phyloP scores from a whole-genome alignment of 2,113 vertebrate species.

The Cottus gobio region DNA sequence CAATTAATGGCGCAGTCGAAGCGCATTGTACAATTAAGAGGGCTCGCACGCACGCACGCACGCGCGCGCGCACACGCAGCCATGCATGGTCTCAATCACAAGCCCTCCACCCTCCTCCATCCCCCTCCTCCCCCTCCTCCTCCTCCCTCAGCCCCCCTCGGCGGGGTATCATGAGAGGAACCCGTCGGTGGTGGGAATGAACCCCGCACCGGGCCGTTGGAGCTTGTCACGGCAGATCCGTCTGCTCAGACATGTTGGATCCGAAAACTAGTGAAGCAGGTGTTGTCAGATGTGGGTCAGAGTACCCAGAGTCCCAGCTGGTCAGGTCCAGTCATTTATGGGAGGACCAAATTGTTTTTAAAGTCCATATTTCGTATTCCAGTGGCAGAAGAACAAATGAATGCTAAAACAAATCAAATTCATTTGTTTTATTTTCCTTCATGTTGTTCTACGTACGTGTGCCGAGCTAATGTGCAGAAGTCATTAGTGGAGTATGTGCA shows the following conservation, averaged over 20 bases:
- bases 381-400: not conserved
- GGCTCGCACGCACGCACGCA: not conserved
- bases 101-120: not conserved
- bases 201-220: conserved; percentile 29
- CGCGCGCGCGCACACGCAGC: not conserved
- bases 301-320: not conserved
- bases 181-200: conserved; percentile 32
- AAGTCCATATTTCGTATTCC: not conserved
- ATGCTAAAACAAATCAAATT: conserved; percentile 17
- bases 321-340: conserved; percentile 4
- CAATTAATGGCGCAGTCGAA: conserved; percentile 42
- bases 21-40: conserved; percentile 44
- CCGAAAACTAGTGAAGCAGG: conserved; percentile 9
- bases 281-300: conserved; percentile 33
- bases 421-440: not conserved
- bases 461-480: conserved; percentile 38
- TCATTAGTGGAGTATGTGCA: conserved; percentile 61
- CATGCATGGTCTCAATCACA: conserved; percentile 21
- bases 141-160: conserved; percentile 5
- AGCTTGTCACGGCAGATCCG: conserved; percentile 59
- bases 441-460: not conserved
- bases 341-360: not conserved
- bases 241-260: conserved; percentile 24
- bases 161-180: conserved; percentile 56
- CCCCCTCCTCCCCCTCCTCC: not conserved